phyloP scores from a whole-genome alignment of 2,888 invertebrate genomes.

The Idaea straminata region DNA sequence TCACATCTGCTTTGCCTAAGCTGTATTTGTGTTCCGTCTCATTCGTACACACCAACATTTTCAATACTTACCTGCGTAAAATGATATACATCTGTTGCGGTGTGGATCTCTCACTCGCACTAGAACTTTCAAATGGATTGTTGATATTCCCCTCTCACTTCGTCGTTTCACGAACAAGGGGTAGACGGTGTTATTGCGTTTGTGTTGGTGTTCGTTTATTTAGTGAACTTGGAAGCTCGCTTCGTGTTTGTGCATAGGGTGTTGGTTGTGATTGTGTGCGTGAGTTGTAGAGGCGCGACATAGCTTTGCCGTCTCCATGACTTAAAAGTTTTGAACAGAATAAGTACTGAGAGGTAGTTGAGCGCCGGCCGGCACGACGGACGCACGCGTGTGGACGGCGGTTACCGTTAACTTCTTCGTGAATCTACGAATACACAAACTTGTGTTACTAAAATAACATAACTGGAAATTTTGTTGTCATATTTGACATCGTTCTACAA shows the following conservation, averaged over 20 bases:
- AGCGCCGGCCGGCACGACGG: conserved; percentile 72
- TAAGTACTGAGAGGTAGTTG: conserved; percentile 71
- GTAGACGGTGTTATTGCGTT: conserved; percentile 73
- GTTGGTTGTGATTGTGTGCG: conserved; percentile 66
- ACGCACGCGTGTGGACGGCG: conserved; percentile 54
- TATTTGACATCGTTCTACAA: conserved; percentile 38
- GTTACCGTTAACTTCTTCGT: conserved; percentile 65
- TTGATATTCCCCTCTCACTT: conserved; percentile 74
- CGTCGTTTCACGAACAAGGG: conserved; percentile 73
- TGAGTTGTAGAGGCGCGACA: conserved; percentile 79
- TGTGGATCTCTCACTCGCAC: conserved; percentile 60
- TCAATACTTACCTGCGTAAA: conserved; percentile 80
- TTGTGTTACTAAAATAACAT: conserved; percentile 50
- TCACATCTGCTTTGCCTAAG: conserved; percentile 70
- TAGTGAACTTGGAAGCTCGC: conserved; percentile 80
- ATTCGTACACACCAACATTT: conserved; percentile 74
- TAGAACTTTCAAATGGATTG: conserved; percentile 59
- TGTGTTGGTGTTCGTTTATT: conserved; percentile 80
- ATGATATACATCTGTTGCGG: conserved; percentile 79
- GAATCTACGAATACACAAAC: conserved; percentile 63
- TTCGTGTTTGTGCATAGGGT: conserved; percentile 78
- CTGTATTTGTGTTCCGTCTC: conserved; percentile 72
- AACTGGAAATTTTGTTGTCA: conserved; percentile 37
- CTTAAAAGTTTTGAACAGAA: conserved; percentile 78
- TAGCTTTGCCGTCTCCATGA: conserved; percentile 80